Evolutionary conservation across 2,113 vertebrate species (phyloP), one percentile per base, ranked within the genome.

Genomic region (Gallinago media): DNA sequence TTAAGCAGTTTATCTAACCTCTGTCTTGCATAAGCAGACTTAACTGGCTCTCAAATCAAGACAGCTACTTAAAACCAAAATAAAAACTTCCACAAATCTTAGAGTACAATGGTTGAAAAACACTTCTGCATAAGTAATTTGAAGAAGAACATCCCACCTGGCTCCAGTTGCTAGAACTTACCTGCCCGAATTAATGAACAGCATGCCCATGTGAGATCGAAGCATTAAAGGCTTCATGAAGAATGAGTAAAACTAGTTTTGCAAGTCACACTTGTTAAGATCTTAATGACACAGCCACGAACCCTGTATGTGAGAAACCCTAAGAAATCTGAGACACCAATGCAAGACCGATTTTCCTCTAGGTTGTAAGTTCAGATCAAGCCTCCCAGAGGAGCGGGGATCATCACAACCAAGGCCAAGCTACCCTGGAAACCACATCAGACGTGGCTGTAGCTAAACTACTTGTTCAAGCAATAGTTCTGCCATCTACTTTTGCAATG

Each of bases 211-310:
- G 47, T 59, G 82, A 88, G 71, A 79, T 19, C 19, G 31, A 58
- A 89, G 49, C 81, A 85, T 52, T 52, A 91, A 89, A 78, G 40
- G 84, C 63, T 82, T 68, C 61, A 47, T 12, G 18, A 59, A 78
- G n/a, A 91, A 91, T 74, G 49, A 80, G 70, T 58, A 85, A 68
- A 96, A 95, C 86, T 49, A 40, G 89, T 89, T 96, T 56, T 85
- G 78, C 88, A 92, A 93, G 93, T 89, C 47, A 50, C 23, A 9
- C 44, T 79, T 67, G 63, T 81, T 87, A 94, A 62, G 70, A 70
- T 62, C 78, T 77, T 88, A 85, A 92, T 18, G 46, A 85, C 84
- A 90, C 40, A 80, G 59, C 50, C 88, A 88, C 3, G 5, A 86
- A 46, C 36, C 18, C 11, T 10, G 68, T 23, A 42, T 11, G 46